phyloP scores from a whole-genome alignment of 2,113 vertebrate species.

The Rhinolophus sinicus region DNA sequence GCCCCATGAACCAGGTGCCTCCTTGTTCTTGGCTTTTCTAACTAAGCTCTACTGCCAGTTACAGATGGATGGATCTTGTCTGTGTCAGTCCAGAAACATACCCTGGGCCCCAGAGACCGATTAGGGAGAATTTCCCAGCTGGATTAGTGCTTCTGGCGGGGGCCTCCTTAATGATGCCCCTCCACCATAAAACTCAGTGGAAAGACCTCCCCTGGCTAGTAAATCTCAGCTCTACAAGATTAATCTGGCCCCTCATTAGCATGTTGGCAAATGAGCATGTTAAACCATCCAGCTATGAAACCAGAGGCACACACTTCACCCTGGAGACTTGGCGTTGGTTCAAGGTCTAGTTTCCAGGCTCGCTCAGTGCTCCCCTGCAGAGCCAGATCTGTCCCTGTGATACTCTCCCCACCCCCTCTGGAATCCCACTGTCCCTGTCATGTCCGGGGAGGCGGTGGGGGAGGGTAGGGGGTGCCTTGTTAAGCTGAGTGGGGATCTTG shows the following conservation, averaged over 20 bases:
- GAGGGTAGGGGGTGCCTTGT: too few species aligned
- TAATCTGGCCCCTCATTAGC: conserved; percentile 63
- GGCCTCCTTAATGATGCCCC: conserved; percentile 44
- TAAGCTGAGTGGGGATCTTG: too few species aligned
- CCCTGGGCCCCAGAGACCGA: background rate
- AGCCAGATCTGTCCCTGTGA: fast-evolving
- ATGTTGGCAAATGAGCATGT: conserved; percentile 57
- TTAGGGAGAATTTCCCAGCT: conserved; percentile 35
- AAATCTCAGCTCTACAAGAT: conserved; percentile 49
- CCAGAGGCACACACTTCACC: background rate
- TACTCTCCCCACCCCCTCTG: fast-evolving
- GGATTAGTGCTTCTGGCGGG: conserved; percentile 48
- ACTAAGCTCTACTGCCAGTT: background rate
- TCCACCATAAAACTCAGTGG: conserved; percentile 64
- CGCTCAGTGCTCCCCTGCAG: background rate
- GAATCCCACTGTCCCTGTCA: background rate
- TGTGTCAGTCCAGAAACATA: conserved; percentile 48
- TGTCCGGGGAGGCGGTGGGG: background rate
- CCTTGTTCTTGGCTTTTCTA: background rate
- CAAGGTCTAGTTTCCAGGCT: background rate
- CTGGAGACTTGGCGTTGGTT: background rate
- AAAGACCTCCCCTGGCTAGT: conserved; percentile 23
- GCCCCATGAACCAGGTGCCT: background rate
- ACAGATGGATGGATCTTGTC: background rate
- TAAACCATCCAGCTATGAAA: conserved; percentile 34